These are phyloP conservation scores for Druon quercuslanigerum DNA, from an alignment of 1,140 invertebrate species.

Conservation along the genomic window DNA sequence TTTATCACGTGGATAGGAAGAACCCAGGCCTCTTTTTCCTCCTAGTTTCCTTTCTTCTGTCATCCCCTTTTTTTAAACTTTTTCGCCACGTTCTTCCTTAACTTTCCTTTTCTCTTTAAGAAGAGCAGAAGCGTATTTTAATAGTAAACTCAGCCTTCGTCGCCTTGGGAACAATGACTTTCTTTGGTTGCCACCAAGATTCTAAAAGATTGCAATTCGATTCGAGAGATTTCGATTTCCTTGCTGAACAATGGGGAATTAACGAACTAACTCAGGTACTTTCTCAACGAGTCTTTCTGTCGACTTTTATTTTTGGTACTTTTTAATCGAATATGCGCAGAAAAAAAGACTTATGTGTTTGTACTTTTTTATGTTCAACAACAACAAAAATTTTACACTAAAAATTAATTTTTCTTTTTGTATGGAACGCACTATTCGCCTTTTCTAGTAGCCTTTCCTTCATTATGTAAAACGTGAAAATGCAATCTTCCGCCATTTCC, in stretches of 20 bases:
- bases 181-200: not conserved
- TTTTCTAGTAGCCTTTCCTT: too few species aligned
- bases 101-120: slow-evolving; percentile 20
- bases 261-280: not conserved
- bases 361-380: too few species aligned
- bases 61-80: not conserved
- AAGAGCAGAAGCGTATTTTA: not conserved
- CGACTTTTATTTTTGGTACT: too few species aligned
- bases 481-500: too few species aligned
- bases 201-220: slow-evolving; percentile 25
- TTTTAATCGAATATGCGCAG: too few species aligned
- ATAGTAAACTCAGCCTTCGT: slow-evolving; percentile 20
- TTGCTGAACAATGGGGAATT: slow-evolving; percentile 15
- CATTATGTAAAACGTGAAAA: too few species aligned
- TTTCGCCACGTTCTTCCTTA: slow-evolving; percentile 5
- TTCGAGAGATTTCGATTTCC: slow-evolving; percentile 27
- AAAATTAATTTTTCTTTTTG: too few species aligned
- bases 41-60: not conserved
- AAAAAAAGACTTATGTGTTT: too few species aligned
- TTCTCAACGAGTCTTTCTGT: not conserved
- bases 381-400: too few species aligned
- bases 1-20: slow-evolving; percentile 8
- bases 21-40: not conserved
- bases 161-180: slow-evolving; percentile 30
- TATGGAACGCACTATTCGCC: too few species aligned